A percentile compares a stretch with the other conserved stretches of the same genome.
Conservation (phyloP, 1,140 invertebrate species). For the Dreissena rostriformis region DNA sequence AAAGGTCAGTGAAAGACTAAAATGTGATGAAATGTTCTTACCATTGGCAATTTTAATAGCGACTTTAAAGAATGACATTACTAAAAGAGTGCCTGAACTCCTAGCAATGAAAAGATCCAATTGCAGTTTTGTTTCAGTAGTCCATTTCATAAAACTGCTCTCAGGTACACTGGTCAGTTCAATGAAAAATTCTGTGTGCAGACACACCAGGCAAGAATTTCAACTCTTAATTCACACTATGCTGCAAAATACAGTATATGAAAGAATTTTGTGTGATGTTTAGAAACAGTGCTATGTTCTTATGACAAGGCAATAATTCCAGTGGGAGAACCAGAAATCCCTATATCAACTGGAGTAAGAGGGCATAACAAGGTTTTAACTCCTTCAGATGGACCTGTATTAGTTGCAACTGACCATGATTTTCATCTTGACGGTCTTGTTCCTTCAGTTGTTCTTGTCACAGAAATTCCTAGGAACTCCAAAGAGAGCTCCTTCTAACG, state of each 20-base stretch:
- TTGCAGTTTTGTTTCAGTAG: slow-evolving; percentile 34
- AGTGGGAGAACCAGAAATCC: slow-evolving; percentile 49
- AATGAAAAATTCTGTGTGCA: slow-evolving; percentile 50
- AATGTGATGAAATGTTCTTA: too few species aligned
- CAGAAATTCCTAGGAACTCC: slow-evolving; percentile 47
- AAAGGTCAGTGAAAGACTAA: too few species aligned
- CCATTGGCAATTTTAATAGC: too few species aligned
- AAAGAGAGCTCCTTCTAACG: slow-evolving; percentile 52
- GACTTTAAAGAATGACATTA: too few species aligned
- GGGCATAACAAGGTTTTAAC: slow-evolving; percentile 37
- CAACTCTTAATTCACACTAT: slow-evolving; percentile 50
- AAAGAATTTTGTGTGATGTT: slow-evolving; percentile 34
- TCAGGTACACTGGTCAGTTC: slow-evolving; percentile 42
- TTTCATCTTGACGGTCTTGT: slow-evolving; percentile 29
- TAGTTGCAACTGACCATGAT: slow-evolving; percentile 54
- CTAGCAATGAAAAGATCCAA: slow-evolving; percentile 45
- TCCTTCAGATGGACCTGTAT: neutral
- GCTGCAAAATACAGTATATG: slow-evolving; percentile 28
- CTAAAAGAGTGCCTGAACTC: slow-evolving; percentile 25
- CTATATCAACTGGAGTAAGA: slow-evolving; percentile 48
- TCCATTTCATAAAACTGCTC: slow-evolving; percentile 11
- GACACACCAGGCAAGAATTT: slow-evolving; percentile 2
- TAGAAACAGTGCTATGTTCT: neutral
- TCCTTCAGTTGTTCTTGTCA: slow-evolving; percentile 49
- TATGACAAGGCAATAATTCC: slow-evolving; percentile 56